Evolutionary conservation across 2,888 invertebrate species (phyloP), one percentile per base, ranked within the genome.

Genomic region (Hydraecia micacea): DNA sequence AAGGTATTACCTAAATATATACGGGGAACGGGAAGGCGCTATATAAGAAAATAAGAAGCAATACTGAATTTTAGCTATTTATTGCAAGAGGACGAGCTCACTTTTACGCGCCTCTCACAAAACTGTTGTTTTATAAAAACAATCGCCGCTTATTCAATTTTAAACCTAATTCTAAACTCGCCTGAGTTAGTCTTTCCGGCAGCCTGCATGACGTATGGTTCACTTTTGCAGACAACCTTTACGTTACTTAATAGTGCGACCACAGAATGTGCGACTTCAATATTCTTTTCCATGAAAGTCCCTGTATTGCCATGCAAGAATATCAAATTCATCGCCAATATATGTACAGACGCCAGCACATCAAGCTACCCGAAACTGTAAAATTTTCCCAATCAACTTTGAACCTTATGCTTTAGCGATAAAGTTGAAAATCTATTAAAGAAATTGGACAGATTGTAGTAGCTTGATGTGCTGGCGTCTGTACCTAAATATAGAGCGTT

Each of bases 401-500:
- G n/a, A n/a, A n/a, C n/a, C n/a, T n/a, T n/a, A n/a, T n/a, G n/a
- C n/a, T n/a, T n/a, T n/a, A n/a, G n/a, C n/a, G n/a, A n/a, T n/a
- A n/a, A n/a, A n/a, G n/a, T n/a, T n/a, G n/a, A n/a, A n/a, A n/a
- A n/a, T n/a, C n/a, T n/a, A n/a, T n/a, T n/a, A n/a, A n/a, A n/a
- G n/a, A n/a, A n/a, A n/a, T n/a, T n/a, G n/a, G n/a, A n/a, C n/a
- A n/a, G n/a, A n/a, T n/a, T n/a, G n/a, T n/a, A n/a, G n/a, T n/a
- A n/a, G n/a, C n/a, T n/a, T n/a, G n/a, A n/a, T n/a, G n/a, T n/a
- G n/a, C n/a, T n/a, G n/a, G n/a, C n/a, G n/a, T n/a, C n/a, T 13
- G 13, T 42, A 11, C 42, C 11, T 42, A 65, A 66, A 81, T 73
- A 69, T 66, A 65, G 55, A 72, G n/a, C 52, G 65, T 46, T 70